These are phyloP conservation scores for Tolypeutes matacus DNA, from an alignment of 2,797 vertebrate genomes.

Conservation along the genomic window DNA sequence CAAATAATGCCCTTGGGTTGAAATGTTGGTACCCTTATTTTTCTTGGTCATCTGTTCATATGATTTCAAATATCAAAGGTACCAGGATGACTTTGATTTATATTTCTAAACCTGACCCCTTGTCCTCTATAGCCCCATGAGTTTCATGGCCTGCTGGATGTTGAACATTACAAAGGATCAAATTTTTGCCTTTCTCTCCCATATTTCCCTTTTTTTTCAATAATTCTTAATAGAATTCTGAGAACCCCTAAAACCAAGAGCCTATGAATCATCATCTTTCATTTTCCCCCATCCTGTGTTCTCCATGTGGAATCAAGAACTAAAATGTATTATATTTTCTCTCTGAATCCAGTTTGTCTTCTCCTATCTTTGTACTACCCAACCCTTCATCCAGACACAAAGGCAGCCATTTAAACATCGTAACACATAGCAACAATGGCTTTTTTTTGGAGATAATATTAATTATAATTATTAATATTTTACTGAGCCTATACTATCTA, in stretches of 20 bases:
- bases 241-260: neutral
- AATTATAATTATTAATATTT: neutral
- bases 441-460: neutral
- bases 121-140: neutral
- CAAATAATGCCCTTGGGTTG: neutral
- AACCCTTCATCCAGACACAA: neutral
- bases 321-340: neutral
- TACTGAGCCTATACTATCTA: neutral
- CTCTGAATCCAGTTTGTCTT: neutral
- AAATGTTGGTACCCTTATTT: slow-evolving; percentile 22
- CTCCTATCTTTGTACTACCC: neutral
- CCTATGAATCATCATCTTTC: neutral
- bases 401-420: neutral
- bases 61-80: slow-evolving; percentile 56
- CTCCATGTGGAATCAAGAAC: neutral
- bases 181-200: neutral
- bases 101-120: slow-evolving; percentile 47
- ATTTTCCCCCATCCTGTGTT: neutral
- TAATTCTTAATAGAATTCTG: slow-evolving; percentile 7
- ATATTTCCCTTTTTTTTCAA: neutral
- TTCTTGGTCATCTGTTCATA: slow-evolving; percentile 18
- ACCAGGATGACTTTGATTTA: slow-evolving; percentile 62
- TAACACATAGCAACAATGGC: neutral
- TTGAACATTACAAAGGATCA: neutral
- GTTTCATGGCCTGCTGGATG: neutral